A percentile compares a stretch with the other conserved stretches of the same genome.
phyloP scores from a whole-genome alignment of 1,140 invertebrate genomes.

The Heliothis subflexa region DNA sequence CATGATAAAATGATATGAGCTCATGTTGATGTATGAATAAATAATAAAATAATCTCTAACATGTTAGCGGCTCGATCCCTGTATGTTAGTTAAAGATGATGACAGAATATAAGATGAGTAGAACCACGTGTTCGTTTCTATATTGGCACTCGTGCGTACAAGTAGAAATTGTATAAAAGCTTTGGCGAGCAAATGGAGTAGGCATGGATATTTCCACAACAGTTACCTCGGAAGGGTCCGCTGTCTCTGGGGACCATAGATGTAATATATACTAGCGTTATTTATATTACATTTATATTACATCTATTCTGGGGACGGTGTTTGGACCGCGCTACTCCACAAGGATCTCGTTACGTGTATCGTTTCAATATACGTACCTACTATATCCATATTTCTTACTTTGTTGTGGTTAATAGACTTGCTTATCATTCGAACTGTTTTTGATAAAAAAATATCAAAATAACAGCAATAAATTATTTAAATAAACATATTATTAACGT shows the following conservation, averaged over 20 bases:
- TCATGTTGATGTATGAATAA: slow-evolving; percentile 37
- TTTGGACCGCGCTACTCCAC: slow-evolving; percentile 41
- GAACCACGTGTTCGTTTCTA: neutral
- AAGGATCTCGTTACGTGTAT: slow-evolving; percentile 36
- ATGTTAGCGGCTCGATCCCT: slow-evolving; percentile 10
- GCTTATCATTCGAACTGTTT: neutral
- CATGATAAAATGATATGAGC: neutral
- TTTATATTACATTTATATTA: too few species aligned
- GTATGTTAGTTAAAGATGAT: slow-evolving; percentile 16
- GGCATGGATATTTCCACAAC: slow-evolving; percentile 54
- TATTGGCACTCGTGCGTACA: slow-evolving; percentile 24
- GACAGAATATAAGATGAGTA: slow-evolving; percentile 36
- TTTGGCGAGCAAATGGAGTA: slow-evolving; percentile 59
- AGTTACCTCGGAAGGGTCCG: slow-evolving; percentile 54
- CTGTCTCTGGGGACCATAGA: slow-evolving; percentile 56
- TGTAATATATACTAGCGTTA: too few species aligned
- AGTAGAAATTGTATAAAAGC: slow-evolving; percentile 54
- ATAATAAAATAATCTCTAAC: slow-evolving; percentile 46
- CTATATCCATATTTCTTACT: neutral
- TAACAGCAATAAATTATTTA: neutral
- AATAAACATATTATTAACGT: too few species aligned
- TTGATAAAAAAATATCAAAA: neutral
- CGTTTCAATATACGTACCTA: slow-evolving; percentile 5
- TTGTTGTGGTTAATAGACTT: slow-evolving; percentile 1
- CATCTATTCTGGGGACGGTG: slow-evolving; percentile 53